Conservation (phyloP, 2,113 vertebrate species). For the crab-eating macaque (Macaca fascicularis) region T2T-MFA8v1.1 NC_088390.1:68058001-68058500, state of each 20-base stretch:
- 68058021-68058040: background rate
- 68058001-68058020: background rate
- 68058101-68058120: background rate
- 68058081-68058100: background rate
- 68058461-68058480: background rate
- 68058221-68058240: background rate
- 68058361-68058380: background rate
- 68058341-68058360: background rate
- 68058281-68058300: background rate
- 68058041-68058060: background rate
- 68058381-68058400: background rate
- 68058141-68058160: background rate
- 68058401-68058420: too few species aligned
- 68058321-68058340: background rate
- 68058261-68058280: background rate
- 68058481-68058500: background rate
- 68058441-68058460: background rate
- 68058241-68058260: too few species aligned
- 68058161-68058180: background rate
- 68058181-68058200: background rate
- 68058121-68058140: background rate
- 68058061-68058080: background rate
- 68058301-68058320: background rate
- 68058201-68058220: background rate
- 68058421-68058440: background rate